These are phyloP conservation scores for Panzeria rudis DNA, from an alignment of 2,888 invertebrate genomes.

Conservation along the genomic window DNA sequence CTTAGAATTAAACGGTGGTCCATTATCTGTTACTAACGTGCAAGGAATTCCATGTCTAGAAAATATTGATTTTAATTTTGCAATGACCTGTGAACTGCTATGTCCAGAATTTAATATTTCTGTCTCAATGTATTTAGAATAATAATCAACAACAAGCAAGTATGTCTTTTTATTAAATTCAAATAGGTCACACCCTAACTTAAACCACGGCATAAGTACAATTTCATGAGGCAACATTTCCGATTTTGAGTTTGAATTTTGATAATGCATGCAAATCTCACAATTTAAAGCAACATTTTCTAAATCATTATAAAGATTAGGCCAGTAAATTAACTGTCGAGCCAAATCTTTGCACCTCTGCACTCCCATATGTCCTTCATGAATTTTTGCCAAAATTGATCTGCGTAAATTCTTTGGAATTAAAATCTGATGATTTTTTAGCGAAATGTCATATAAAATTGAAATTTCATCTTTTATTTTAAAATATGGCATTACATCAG, in stretches of 20 bases:
- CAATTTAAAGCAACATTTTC: not conserved
- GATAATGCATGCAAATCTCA: not conserved
- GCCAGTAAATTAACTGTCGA: not conserved
- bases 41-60: no score
- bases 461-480: not conserved
- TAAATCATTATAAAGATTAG: not conserved
- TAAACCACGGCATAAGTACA: no score
- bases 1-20: no score
- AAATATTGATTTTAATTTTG: no score
- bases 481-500: not conserved
- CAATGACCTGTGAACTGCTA: no score
- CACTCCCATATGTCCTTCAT: not conserved
- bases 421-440: slow-evolving; percentile 3
- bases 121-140: no score
- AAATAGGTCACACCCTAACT: no score
- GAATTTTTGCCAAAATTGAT: not conserved
- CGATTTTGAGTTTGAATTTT: not conserved
- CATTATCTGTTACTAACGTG: no score
- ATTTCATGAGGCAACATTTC: no score
- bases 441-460: not conserved
- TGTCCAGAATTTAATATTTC: no score
- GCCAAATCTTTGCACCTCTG: not conserved
- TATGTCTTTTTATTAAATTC: no score
- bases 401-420: not conserved
- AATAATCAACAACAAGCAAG: no score